These are phyloP conservation scores for Pristis pectinata DNA, from an alignment of 2,797 vertebrate species.

Conservation along the genomic window DNA sequence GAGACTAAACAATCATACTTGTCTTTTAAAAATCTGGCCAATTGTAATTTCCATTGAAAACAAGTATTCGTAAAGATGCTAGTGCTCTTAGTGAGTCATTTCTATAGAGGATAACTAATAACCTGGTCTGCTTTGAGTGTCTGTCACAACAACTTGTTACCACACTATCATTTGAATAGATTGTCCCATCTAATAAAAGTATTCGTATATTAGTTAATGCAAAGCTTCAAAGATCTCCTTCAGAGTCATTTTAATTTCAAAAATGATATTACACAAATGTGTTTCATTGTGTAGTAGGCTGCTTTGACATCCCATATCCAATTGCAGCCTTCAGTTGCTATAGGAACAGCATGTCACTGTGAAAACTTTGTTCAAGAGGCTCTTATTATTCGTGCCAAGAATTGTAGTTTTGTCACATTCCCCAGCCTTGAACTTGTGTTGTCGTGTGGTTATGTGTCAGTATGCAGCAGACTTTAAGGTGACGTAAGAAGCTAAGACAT, in stretches of 20 bases:
- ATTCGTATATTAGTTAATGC: not conserved
- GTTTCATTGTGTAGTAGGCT: not conserved
- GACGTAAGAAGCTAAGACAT: not conserved
- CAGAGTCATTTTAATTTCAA: conserved; percentile 18
- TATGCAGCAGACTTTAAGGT: not conserved
- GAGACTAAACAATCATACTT: not conserved
- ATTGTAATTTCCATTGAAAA: not conserved
- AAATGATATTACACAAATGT: not conserved
- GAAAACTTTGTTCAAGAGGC: not conserved
- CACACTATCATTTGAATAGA: not conserved
- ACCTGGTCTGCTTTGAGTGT: not conserved
- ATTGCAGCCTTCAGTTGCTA: conserved; percentile 13
- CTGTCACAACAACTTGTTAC: not conserved
- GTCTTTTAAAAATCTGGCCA: not conserved
- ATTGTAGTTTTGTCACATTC: not conserved
- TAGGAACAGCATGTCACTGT: not conserved
- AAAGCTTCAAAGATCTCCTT: conserved; percentile 16
- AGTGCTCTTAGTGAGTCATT: not conserved
- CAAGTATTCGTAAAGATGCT: not conserved
- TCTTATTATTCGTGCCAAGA: not conserved
- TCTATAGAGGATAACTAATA: not conserved
- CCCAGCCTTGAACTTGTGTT: not conserved
- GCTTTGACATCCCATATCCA: conserved; percentile 5
- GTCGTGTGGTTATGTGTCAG: not conserved
- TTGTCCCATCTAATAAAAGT: not conserved